Conservation (phyloP, 2,888 invertebrate genomes). For the Mesoligia furuncula region DNA sequence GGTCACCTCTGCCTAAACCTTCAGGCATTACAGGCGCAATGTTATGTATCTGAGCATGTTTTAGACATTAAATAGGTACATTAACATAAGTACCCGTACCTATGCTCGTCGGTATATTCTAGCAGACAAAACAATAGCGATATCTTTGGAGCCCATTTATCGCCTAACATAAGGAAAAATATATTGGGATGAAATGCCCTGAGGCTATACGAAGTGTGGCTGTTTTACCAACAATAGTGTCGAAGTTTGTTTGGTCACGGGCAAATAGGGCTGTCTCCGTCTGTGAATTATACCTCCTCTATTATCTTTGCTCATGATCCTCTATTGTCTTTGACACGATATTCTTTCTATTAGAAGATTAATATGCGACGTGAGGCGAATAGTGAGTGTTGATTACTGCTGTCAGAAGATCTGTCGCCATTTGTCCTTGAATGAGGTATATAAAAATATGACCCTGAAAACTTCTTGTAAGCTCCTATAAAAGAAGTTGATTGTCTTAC, state of each 20-base stretch:
- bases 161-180: constrained; percentile 63
- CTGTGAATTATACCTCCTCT: constrained; percentile 52
- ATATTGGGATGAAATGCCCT: constrained; percentile 58
- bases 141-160: constrained; percentile 61
- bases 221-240: constrained; percentile 63
- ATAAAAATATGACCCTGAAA: not conserved
- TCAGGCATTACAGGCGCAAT: not conserved
- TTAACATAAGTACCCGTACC: constrained; percentile 6
- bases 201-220: constrained; percentile 50
- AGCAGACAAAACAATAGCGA: constrained; percentile 50
- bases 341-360: constrained; percentile 52
- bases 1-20: not conserved
- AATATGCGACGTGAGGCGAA: constrained; percentile 32
- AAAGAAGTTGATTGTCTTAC: not conserved
- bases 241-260: constrained; percentile 58
- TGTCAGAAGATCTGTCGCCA: not conserved
- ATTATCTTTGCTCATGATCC: constrained; percentile 54
- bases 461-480: not conserved
- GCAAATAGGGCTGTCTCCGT: constrained; percentile 53
- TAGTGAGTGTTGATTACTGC: constrained; percentile 29
- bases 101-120: constrained; percentile 25
- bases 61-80: not conserved
- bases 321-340: constrained; percentile 49
- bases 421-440: constrained; percentile 18
- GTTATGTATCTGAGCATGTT: constrained; percentile 1